Base-by-base conservation (phyloP, 1,140 invertebrate genomes). In the Aculops lycopersici region DNA sequence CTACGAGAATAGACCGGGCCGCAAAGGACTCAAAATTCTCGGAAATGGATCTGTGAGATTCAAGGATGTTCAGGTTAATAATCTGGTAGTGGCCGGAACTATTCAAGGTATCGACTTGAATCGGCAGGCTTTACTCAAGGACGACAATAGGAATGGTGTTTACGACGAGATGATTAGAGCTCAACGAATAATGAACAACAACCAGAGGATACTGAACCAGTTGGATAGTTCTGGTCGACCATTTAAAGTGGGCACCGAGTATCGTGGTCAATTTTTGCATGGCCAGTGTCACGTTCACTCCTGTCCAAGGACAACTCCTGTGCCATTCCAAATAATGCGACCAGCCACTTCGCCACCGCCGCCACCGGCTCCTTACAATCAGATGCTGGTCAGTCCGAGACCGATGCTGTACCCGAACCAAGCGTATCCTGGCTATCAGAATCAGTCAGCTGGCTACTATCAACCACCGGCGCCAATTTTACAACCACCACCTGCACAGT, bases 51-150 rank as follows among this genome's bases (percentile, higher is more conserved):
- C 37, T 8, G 20, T 45, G n/a, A 21, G 19, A 4, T 46, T 46
- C 38, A 20, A 20, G 4, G 35, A 31, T 19, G 24, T 31, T 8
- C 24, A n/a, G n/a, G 24, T 31, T 8, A 31, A n/a, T 31, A n/a
- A 31, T 8, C n/a, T 31, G 24, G n/a, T 20, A 1, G 13, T 46
- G 17, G 15, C 24, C 0, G 46, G 46, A 15, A 39, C 16, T 35
- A 36, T 48, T 4, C 42, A 46, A 38, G 44, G 44, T 20, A 15
- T 46, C 15, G 44, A 48, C 36, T 19, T 48, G n/a, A 41, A 41
- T 1, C 37, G 40, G 24, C 44, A 48, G 17, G 46, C 40, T 17
- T 37, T 48, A n/a, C n/a, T n/a, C n/a, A n/a, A n/a, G n/a, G n/a
- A n/a, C n/a, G n/a, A n/a, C n/a, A n/a, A n/a, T n/a, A n/a, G n/a